Conservation (phyloP, 2,888 invertebrate genomes). For the Ryuthela nishihirai region DNA sequence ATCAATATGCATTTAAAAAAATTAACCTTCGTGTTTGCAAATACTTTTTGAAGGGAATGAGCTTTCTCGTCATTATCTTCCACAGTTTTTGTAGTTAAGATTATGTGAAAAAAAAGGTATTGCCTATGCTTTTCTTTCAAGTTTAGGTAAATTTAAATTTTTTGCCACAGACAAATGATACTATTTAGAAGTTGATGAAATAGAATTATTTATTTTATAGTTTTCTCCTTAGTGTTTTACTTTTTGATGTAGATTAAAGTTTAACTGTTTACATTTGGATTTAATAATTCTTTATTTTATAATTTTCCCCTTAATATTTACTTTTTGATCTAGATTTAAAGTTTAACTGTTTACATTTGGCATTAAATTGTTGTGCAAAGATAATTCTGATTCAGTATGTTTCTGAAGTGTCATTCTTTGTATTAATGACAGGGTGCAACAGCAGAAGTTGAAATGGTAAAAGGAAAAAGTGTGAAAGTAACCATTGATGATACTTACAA, state of each 20-base stretch:
- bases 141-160: too few relatives aligned
- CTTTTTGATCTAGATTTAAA: background rate
- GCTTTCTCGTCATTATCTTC: too few relatives aligned
- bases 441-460: slow-evolving; percentile 84
- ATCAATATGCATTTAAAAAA: too few relatives aligned
- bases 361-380: too few relatives aligned
- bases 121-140: too few relatives aligned
- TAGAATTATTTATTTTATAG: background rate
- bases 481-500: slow-evolving; percentile 73
- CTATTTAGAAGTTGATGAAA: background rate
- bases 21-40: too few relatives aligned
- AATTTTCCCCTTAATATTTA: background rate
- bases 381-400: too few relatives aligned
- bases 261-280: background rate
- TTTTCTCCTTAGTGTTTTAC: background rate
- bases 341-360: too few relatives aligned
- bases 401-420: too few relatives aligned
- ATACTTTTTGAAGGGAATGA: too few relatives aligned
- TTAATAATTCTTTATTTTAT: background rate
- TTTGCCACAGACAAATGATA: background rate
- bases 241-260: background rate
- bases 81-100: too few relatives aligned
- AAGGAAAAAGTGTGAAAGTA: slow-evolving; percentile 74
- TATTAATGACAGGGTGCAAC: slow-evolving; percentile 81
- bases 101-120: too few relatives aligned